Evolutionary conservation across 2,113 vertebrate genomes (phyloP).

Genomic region (Ceratotherium simum): DNA sequence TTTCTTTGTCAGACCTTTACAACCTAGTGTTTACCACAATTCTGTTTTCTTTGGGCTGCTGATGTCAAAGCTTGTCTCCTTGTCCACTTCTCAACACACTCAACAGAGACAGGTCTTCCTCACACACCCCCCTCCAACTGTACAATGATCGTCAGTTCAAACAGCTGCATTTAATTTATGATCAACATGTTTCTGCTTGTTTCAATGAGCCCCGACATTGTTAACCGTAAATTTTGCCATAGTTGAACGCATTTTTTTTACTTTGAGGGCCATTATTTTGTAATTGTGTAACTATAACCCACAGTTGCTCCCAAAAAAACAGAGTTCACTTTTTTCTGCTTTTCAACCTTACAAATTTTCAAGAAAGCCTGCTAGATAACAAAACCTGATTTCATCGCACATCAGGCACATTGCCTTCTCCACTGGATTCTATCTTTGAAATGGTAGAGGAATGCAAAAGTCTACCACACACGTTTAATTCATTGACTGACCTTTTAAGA

Average conservation of each 20-base stretch:
- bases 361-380: conserved; percentile 30
- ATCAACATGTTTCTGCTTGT: neutral
- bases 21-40: conserved; percentile 2
- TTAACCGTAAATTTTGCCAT: neutral
- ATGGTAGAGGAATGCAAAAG: conserved; percentile 59
- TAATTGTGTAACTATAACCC: neutral
- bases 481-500: conserved; percentile 73
- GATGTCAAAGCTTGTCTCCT: neutral
- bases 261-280: neutral
- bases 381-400: conserved; percentile 49
- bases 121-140: neutral
- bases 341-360: conserved; percentile 32
- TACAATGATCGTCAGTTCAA: neutral
- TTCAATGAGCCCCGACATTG: neutral
- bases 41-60: neutral
- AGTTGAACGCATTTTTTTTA: conserved; percentile 8
- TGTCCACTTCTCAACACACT: conserved; percentile 10
- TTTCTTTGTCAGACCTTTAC: conserved; percentile 25
- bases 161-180: neutral
- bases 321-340: conserved; percentile 38
- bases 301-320: conserved; percentile 33
- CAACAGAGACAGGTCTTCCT: neutral
- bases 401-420: conserved; percentile 13
- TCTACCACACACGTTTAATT: conserved; percentile 71
- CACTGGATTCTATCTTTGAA: conserved; percentile 57